These are phyloP conservation scores for Pseudocheirus occidentalis DNA, from an alignment of 2,797 vertebrate genomes.

Conservation along the genomic window DNA sequence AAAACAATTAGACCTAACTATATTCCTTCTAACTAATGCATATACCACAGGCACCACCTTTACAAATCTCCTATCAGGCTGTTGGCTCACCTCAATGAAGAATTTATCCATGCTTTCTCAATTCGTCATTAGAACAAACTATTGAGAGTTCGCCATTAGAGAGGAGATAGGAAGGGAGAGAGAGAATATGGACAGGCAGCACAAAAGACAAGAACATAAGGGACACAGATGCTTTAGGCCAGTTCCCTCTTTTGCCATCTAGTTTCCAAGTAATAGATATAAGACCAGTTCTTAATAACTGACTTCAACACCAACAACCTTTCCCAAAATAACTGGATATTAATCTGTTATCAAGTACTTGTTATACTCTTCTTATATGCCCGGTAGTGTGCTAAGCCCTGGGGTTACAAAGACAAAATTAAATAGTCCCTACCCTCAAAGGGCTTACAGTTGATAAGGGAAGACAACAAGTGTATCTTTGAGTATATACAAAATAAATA, in stretches of 20 bases:
- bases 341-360: neutral
- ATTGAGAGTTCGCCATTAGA: neutral
- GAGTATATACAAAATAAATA: neutral
- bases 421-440: neutral
- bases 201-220: neutral
- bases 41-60: neutral
- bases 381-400: neutral
- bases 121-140: neutral
- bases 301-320: neutral
- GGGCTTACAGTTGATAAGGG: neutral
- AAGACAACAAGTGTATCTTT: neutral
- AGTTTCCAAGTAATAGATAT: neutral
- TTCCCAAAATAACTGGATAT: neutral
- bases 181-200: neutral
- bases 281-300: neutral
- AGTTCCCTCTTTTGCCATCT: neutral
- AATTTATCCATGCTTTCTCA: neutral
- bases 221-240: neutral
- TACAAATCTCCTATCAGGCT: neutral
- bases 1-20: neutral
- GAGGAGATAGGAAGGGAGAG: neutral
- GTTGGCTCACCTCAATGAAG: neutral
- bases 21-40: neutral
- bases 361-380: neutral
- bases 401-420: neutral